These are phyloP conservation scores for Mormoops blainvillei DNA, from an alignment of 2,113 vertebrate species.

Conservation along the genomic window DNA sequence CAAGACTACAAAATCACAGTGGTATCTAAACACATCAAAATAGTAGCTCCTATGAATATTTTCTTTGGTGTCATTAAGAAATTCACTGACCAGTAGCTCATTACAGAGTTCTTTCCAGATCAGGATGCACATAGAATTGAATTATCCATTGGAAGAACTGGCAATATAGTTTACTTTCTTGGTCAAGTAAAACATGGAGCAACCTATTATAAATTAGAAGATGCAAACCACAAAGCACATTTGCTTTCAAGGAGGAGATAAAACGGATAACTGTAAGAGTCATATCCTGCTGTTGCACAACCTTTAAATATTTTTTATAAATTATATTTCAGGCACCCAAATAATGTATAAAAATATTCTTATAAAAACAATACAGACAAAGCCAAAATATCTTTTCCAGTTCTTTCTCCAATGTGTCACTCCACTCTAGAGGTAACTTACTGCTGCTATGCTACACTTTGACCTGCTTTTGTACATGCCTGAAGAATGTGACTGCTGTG, in stretches of 20 bases:
- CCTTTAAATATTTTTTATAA: not conserved
- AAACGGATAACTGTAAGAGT: not conserved
- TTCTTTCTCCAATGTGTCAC: not conserved
- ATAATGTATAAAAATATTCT: not conserved
- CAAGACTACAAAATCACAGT: constrained; percentile 12
- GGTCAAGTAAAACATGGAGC: not conserved
- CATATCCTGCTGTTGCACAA: not conserved
- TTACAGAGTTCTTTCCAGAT: not conserved
- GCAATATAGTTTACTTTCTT: not conserved
- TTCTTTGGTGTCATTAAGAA: constrained; percentile 7
- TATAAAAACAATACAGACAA: not conserved
- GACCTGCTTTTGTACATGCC: not conserved
- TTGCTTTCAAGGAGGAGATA: not conserved
- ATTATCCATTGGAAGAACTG: not conserved
- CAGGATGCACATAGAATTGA: constrained; percentile 1
- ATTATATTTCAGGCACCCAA: not conserved
- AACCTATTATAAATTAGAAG: not conserved
- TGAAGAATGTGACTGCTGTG: not conserved
- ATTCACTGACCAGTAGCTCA: not conserved
- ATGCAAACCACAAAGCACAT: not conserved
- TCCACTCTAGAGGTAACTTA: not conserved
- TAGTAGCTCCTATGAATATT: not conserved
- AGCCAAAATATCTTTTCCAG: not conserved
- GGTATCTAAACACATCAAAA: not conserved
- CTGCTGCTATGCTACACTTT: not conserved